Evolutionary conservation across 2,113 vertebrate species (phyloP), one percentile per base, ranked within the genome.

Genomic region (Paratilapia polleni): DNA sequence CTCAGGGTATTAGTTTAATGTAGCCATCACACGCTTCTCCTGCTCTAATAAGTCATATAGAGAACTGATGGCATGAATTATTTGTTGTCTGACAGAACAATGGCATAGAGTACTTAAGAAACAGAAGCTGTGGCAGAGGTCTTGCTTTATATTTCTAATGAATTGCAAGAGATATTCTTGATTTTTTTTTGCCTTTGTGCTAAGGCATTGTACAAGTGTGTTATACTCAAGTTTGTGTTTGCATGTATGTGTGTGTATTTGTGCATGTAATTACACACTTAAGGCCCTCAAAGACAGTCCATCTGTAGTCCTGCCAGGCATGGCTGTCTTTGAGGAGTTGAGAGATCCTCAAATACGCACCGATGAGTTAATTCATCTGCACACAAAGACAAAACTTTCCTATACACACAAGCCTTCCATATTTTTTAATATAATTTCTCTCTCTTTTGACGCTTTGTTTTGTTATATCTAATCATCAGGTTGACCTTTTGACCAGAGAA

Each of bases 261-360:
- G 78, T 20, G 59, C 26, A 56, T 12, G 47, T 83, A 22, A 61
- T n/a, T n/a, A n/a, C n/a, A 19, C 64, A 22, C 84, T 56, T 80
- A 54, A 75, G 77, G 84, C 88, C 38, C 78, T 84, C 63, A 24
- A 38, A 77, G 64, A 74, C 28, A 43, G 57, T 83, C 86, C 90
- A 90, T 91, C 88, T 91, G 89, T 77, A 68, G n/a, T 60, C 43
- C 79, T 87, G 86, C 80, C 38, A 83, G 80, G 66, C 85, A 77
- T 6, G 19, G 20, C 58, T 58, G 13, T 74, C 78, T 88, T 73
- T 81, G 31, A 79, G 78, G 74, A 85, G 41, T 86, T 24, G n/a
- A 38, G 63, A 77, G 62, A 52, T 66, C 56, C 74, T 63, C 59
- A 57, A 58, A 84, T 49, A 82, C 60, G 64, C 38, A 73, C 58